A percentile compares a stretch with the other conserved stretches of the same genome.
Conservation (phyloP, 2,888 invertebrate species). For the Hipparchia sbordonii region DNA sequence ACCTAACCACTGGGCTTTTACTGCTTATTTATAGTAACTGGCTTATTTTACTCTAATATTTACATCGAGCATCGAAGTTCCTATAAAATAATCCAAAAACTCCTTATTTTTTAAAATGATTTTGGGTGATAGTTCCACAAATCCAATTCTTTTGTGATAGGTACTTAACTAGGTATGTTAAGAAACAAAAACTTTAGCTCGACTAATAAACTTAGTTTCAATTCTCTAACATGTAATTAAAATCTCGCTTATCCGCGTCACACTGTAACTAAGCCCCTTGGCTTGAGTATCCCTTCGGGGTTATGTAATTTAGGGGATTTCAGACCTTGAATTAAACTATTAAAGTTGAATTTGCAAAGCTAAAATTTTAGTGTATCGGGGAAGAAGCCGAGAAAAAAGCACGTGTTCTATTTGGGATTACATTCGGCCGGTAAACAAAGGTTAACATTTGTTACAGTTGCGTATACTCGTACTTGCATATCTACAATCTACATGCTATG, state of each 20-base stretch:
- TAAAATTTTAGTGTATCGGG: conserved; percentile 45
- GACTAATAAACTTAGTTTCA: conserved; percentile 49
- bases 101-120: too few species aligned
- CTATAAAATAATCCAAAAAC: too few species aligned
- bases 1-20: too few species aligned
- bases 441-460: conserved; percentile 67
- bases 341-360: conserved; percentile 49
- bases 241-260: conserved; percentile 76
- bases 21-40: too few species aligned
- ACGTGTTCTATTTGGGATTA: conserved; percentile 82
- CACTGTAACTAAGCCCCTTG: conserved; percentile 72
- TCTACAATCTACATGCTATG: not conserved
- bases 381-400: conserved; percentile 77
- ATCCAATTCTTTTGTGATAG: not conserved
- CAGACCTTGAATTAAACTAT: conserved; percentile 43
- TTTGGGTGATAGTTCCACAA: not conserved
- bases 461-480: conserved; percentile 29
- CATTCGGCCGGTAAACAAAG: conserved; percentile 77
- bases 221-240: conserved; percentile 71
- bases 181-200: not conserved
- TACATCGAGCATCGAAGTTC: too few species aligned
- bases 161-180: too few species aligned
- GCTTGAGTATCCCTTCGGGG: conserved; percentile 59
- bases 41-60: too few species aligned
- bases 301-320: conserved; percentile 38